These are phyloP conservation scores for Drosophila varians DNA, from an alignment of 1,140 invertebrate species.

Conservation along the genomic window DNA sequence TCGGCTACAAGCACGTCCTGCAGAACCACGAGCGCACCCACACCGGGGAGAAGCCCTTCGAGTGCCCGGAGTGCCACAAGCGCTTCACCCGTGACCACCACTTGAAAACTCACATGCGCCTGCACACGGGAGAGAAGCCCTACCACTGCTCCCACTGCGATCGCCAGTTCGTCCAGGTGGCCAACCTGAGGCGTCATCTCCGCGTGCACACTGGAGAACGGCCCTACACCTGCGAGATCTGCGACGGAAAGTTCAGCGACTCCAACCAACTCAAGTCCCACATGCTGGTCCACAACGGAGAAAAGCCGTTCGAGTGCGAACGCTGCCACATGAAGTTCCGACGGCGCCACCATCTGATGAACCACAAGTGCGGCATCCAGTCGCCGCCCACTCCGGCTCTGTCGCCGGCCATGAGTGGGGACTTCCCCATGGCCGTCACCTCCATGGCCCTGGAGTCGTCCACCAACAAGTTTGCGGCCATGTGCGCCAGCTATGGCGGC, in stretches of 20 bases:
- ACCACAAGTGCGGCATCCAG: conserved; percentile 91
- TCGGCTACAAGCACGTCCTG: conserved; percentile 97
- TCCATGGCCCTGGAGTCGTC: conserved; percentile 51
- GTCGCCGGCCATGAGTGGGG: conserved; percentile 65
- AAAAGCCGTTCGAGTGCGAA: conserved; percentile 93
- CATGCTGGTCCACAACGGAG: conserved; percentile 93
- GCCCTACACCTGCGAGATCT: conserved; percentile 96
- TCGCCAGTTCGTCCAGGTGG: conserved; percentile 96
- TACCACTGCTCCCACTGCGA: conserved; percentile 96
- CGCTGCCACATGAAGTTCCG: conserved; percentile 91
- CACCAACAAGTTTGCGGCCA: conserved; percentile 63
- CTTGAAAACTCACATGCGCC: conserved; percentile 95
- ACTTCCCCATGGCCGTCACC: conserved; percentile 58
- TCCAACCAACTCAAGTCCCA: conserved; percentile 97
- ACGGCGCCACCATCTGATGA: conserved; percentile 91
- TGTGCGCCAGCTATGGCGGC: conserved; percentile 67
- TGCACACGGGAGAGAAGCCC: conserved; percentile 97
- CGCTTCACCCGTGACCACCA: conserved; percentile 98
- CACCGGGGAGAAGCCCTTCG: conserved; percentile 98
- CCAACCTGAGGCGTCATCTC: conserved; percentile 95
- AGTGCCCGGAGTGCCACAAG: conserved; percentile 97
- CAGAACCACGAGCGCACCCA: conserved; percentile 98
- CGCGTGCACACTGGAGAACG: conserved; percentile 98
- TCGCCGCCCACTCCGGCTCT: conserved; percentile 74
- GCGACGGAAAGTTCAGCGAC: conserved; percentile 95